These are phyloP conservation scores for Falco cherrug DNA, from an alignment of 2,797 vertebrate species.

Conservation along the genomic window DNA sequence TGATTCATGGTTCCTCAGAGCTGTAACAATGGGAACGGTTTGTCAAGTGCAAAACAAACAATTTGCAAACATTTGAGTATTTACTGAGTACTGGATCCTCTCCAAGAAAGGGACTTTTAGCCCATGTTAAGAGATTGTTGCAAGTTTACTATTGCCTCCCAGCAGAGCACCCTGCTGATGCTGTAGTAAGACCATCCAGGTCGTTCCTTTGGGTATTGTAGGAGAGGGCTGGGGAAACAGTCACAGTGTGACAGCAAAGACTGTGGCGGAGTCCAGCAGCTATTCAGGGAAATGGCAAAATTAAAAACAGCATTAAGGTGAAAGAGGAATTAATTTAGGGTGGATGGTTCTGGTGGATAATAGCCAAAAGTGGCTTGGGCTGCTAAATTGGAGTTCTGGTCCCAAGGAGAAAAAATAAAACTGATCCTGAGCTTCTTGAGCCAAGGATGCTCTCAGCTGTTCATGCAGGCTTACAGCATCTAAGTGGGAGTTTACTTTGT, in stretches of 20 bases:
- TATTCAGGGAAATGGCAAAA: not conserved
- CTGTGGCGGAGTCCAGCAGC: accelerated
- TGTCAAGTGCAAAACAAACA: not conserved
- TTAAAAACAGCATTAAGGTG: not conserved
- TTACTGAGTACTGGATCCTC: not conserved
- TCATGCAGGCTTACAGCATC: not conserved
- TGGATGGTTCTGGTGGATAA: not conserved
- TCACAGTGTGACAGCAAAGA: not conserved
- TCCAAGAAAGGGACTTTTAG: not conserved
- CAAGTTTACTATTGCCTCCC: not conserved
- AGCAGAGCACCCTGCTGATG: not conserved
- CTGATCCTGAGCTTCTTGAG: not conserved
- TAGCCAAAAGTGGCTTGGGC: not conserved
- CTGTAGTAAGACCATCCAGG: not conserved
- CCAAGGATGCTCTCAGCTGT: not conserved
- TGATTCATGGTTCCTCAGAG: not conserved
- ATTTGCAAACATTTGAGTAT: not conserved
- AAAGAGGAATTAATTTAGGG: not conserved
- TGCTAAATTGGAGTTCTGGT: not conserved
- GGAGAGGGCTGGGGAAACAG: not conserved
- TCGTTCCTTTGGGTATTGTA: not conserved
- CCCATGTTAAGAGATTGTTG: not conserved
- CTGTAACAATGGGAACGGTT: not conserved
- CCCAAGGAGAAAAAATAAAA: not conserved
- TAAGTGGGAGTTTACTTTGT: not conserved